Evolutionary conservation across 2,888 invertebrate species (phyloP).

Genomic region (Deladenus siricidicola): DNA sequence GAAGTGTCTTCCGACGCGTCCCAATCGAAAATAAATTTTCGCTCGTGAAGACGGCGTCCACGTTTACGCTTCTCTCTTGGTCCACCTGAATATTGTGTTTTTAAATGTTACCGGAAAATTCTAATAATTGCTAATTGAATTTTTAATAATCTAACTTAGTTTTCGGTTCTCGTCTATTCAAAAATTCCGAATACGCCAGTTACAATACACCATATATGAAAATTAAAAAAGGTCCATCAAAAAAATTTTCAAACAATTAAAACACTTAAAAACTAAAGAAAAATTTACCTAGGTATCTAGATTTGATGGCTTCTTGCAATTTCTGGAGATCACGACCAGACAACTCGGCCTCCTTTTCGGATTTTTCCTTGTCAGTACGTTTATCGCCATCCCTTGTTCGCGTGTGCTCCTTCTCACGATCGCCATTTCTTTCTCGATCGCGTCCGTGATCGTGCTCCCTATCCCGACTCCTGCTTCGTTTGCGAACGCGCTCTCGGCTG

Average conservation of each 20-base stretch:
- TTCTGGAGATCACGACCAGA: constrained; percentile 28
- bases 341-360: constrained; percentile 17
- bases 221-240: background rate
- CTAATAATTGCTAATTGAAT: too few relatives aligned
- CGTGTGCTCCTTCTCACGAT: constrained; percentile 3
- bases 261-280: constrained; percentile 1
- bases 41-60: constrained; percentile 83
- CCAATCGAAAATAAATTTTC: constrained; percentile 99
- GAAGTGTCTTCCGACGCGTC: constrained; percentile 97
- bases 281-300: constrained; percentile 38
- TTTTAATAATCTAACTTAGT: too few relatives aligned
- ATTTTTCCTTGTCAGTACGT: constrained; percentile 18
- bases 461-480: constrained; percentile 32
- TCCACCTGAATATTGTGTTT: constrained; percentile 31
- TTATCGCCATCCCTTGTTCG: constrained; percentile 8
- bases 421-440: constrained; percentile 15
- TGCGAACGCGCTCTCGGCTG: constrained; percentile 2
- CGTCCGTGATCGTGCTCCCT: constrained; percentile 34
- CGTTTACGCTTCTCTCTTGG: constrained; percentile 55
- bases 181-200: too few relatives aligned
- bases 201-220: too few relatives aligned
- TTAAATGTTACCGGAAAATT: background rate
- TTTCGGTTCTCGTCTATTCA: too few relatives aligned
- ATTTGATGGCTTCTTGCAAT: constrained; percentile 43
- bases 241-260: constrained; percentile 11